Base-by-base conservation (phyloP, 2,888 invertebrate species). In the Gerris lacustris region DNA sequence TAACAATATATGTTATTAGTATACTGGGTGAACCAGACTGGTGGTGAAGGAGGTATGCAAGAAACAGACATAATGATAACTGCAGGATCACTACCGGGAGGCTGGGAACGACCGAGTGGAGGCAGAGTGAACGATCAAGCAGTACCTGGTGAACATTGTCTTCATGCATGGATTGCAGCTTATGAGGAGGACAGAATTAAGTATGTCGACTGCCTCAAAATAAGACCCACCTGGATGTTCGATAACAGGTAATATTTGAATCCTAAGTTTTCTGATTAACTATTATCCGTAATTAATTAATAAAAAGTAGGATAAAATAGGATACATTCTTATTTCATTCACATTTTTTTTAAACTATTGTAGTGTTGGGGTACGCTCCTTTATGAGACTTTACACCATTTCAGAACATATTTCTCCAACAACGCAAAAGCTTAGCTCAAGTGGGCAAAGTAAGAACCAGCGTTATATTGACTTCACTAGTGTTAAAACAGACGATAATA, bases 221-320 rank as follows among this genome's bases (percentile, higher is more conserved):
- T 91, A 73, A 88, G 89, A 78, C 92, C 93, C 0, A 90, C 88
- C 44, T 94, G 94, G 93, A 91, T 93, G 91, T 84, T 85, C 18
- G 88, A 91, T 75, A 78, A 81, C 74, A 82, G 81, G 80, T 80
- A 78, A 72, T 74, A 18, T n/a, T 18, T 2, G 64, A n/a, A 64
- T 64, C 6, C 55, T 55, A 15, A 55, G 9, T 15, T 55, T 55
- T 55, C 55, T 55, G 31, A 31, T 31, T 31, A 31, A 31, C 31
- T 31, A 31, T 31, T 31, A 31, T 31, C 1, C 4, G 31, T 31
- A 31, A 31, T 31, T 2, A 31, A 31, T 31, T 31, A 31, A 31
- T 31, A 31, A 31, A 31, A 31, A 31, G 31, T 31, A 31, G 31
- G 31, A 31, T 4, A 31, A 4, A 31, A 31, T 1, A 31, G 31